These are phyloP conservation scores for Dermatemys mawii DNA, from an alignment of 2,113 vertebrate genomes.

Conservation along the genomic window DNA sequence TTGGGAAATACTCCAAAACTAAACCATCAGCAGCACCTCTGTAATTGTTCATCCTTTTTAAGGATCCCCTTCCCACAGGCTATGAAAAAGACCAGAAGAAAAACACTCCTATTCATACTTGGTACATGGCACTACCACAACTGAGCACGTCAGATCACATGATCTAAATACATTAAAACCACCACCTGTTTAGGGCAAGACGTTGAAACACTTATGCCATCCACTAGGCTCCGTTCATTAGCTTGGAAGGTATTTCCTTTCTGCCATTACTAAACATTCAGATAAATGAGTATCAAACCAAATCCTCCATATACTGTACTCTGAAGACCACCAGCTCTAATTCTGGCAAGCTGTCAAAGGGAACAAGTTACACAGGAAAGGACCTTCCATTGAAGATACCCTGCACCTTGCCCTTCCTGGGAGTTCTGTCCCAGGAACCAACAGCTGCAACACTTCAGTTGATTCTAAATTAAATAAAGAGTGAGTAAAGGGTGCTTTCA, in stretches of 20 bases:
- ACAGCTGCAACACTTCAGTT: neutral
- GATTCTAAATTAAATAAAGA: neutral
- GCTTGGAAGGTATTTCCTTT: neutral
- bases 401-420: neutral
- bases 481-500: neutral
- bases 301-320: rapidly evolving
- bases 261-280: neutral
- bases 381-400: neutral
- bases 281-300: neutral
- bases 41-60: neutral
- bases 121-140: neutral
- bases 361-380: neutral
- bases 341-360: neutral
- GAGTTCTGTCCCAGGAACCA: neutral
- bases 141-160: neutral
- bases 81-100: neutral
- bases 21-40: neutral
- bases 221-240: neutral
- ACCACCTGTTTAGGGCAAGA: neutral
- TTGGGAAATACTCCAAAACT: neutral
- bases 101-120: neutral
- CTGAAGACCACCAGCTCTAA: neutral
- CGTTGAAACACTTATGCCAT: neutral
- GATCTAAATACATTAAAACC: neutral
- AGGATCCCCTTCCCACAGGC: too few species aligned